These are phyloP conservation scores for Agonopterix arenella DNA, from an alignment of 2,888 invertebrate species.

Conservation along the genomic window DNA sequence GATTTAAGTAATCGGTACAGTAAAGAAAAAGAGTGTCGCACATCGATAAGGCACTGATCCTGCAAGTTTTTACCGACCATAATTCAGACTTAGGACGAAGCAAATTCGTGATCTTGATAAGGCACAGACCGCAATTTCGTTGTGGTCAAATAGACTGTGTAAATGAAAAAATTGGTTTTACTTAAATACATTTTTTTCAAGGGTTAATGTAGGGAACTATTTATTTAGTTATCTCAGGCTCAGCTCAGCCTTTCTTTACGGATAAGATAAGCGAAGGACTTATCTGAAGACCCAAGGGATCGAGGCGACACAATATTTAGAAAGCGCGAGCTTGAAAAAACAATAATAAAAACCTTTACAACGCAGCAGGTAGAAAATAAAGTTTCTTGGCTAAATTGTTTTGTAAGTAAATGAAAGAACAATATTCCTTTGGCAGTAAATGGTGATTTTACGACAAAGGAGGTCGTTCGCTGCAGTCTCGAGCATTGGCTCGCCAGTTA, in stretches of 20 bases:
- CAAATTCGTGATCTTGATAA: too few species aligned
- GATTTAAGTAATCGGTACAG: too few species aligned
- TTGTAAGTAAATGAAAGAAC: constrained; percentile 42
- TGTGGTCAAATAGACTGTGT: too few species aligned
- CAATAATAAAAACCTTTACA: constrained; percentile 41
- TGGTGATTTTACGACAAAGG: constrained; percentile 42
- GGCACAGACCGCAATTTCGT: too few species aligned
- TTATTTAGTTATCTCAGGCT: background rate
- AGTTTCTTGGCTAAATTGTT: constrained; percentile 34
- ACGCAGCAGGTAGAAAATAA: constrained; percentile 46
- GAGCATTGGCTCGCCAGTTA: constrained; percentile 39
- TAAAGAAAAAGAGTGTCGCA: too few species aligned
- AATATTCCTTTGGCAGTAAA: constrained; percentile 53
- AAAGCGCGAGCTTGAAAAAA: constrained; percentile 43
- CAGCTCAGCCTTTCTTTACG: background rate
- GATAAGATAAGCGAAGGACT: constrained; percentile 56
- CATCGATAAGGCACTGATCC: too few species aligned
- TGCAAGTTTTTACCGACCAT: too few species aligned
- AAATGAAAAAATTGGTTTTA: too few species aligned
- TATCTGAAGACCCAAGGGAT: constrained; percentile 47
- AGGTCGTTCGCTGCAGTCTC: constrained; percentile 20
- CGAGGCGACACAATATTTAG: constrained; percentile 50
- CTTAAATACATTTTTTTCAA: too few species aligned
- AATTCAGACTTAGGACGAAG: too few species aligned
- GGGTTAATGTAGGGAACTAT: too few species aligned